A percentile compares a stretch with the other conserved stretches of the same genome.
Conservation (phyloP, 2,888 invertebrate genomes). For the Chrysomela aeneicollis region DNA sequence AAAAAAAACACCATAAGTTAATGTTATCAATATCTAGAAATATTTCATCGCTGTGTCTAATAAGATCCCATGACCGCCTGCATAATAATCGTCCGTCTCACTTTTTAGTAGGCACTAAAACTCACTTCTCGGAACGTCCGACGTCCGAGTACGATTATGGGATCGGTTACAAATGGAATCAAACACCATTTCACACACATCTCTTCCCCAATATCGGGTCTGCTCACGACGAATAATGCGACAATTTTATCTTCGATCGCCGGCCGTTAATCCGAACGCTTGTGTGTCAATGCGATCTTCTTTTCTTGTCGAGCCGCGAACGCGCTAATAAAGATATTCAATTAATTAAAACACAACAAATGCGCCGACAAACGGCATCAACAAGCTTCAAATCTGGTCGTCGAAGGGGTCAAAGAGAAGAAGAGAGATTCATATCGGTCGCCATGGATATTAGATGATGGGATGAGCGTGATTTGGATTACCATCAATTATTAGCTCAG, state of each 20-base stretch:
- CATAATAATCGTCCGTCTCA: too few species aligned
- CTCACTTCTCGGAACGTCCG: not conserved
- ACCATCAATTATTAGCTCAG: not conserved
- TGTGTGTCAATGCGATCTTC: slow-evolving; percentile 36
- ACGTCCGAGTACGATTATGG: not conserved
- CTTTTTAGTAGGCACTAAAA: too few species aligned
- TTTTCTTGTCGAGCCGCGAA: slow-evolving; percentile 22
- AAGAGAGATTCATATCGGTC: slow-evolving; percentile 29
- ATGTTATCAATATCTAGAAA: too few species aligned
- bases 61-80: too few species aligned
- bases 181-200: not conserved
- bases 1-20: too few species aligned
- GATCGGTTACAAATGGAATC: not conserved
- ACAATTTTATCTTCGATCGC: slow-evolving; percentile 41
- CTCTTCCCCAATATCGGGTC: not conserved
- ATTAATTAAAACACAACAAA: slow-evolving; percentile 43
- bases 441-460: slow-evolving; percentile 28
- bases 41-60: too few species aligned
- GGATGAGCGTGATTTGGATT: slow-evolving; percentile 27
- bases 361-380: slow-evolving; percentile 36
- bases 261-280: slow-evolving; percentile 32
- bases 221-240: slow-evolving; percentile 28
- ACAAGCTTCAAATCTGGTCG: slow-evolving; percentile 25
- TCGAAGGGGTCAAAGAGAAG: slow-evolving; percentile 24
- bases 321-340: slow-evolving; percentile 43